Conservation (phyloP, 2,113 vertebrate species). For the Speoplatyrhinus poulsoni region DNA sequence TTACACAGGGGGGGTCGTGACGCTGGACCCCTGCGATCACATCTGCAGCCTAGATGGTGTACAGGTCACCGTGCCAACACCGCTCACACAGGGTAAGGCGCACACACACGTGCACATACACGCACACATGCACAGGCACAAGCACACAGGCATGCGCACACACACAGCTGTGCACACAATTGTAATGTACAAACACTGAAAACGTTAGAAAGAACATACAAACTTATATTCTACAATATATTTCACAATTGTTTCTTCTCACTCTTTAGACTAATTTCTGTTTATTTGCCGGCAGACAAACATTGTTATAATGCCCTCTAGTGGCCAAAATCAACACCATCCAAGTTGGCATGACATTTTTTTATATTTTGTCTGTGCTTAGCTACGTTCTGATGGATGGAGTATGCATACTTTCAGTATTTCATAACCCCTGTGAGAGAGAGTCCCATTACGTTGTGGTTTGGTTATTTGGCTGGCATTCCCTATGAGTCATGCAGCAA, state of each 20-base stretch:
- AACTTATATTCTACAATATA: background rate
- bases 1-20: slow-evolving; percentile 72
- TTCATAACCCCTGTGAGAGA: slow-evolving; percentile 26
- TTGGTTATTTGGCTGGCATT: slow-evolving; percentile 51
- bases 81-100: slow-evolving; percentile 78
- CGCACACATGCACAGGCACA: background rate
- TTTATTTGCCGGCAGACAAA: background rate
- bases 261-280: background rate
- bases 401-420: slow-evolving; percentile 20
- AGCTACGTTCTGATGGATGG: slow-evolving; percentile 5
- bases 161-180: background rate
- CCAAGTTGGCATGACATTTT: background rate
- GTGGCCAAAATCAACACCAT: slow-evolving; percentile 25
- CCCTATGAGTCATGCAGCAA: slow-evolving; percentile 1
- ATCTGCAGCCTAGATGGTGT: slow-evolving; percentile 79
- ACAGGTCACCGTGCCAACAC: slow-evolving; percentile 73
- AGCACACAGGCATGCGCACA: background rate
- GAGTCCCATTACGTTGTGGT: slow-evolving; percentile 37
- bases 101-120: background rate
- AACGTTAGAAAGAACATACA: background rate
- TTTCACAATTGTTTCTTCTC: background rate
- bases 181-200: background rate
- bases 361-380: slow-evolving; percentile 1
- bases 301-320: slow-evolving; percentile 49
- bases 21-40: slow-evolving; percentile 79